These are phyloP conservation scores for Microplitis mediator DNA, from an alignment of 1,140 invertebrate genomes.

Conservation along the genomic window DNA sequence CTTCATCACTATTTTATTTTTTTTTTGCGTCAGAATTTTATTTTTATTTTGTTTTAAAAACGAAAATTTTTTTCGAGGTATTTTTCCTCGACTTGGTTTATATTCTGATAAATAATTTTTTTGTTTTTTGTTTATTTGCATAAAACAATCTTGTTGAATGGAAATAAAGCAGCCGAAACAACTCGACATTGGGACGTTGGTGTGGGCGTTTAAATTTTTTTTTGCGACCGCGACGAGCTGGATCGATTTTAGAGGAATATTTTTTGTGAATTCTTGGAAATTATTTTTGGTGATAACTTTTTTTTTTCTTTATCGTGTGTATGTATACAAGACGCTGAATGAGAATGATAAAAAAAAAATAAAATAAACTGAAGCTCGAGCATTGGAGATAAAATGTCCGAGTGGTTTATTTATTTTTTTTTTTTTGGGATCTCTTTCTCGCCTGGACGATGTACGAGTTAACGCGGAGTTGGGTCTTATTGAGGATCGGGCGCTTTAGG, in stretches of 20 bases:
- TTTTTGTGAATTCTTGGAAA: slow-evolving; percentile 21
- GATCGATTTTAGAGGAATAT: slow-evolving; percentile 22
- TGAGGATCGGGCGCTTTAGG: slow-evolving; percentile 4
- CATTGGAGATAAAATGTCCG: slow-evolving; percentile 20
- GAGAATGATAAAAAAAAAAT: background rate
- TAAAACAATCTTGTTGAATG: background rate
- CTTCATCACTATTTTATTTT: slow-evolving; percentile 34
- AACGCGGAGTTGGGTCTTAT: slow-evolving; percentile 6
- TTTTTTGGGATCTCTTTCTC: background rate
- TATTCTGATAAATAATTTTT: background rate
- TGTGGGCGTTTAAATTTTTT: slow-evolving; percentile 12
- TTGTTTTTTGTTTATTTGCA: background rate
- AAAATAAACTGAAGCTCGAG: slow-evolving; percentile 20
- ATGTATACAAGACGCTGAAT: background rate
- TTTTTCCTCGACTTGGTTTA: too few species aligned
- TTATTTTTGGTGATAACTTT: slow-evolving; percentile 1
- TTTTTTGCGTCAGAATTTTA: background rate
- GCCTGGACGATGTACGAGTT: background rate
- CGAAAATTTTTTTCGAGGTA: too few species aligned
- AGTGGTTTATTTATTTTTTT: slow-evolving; percentile 1
- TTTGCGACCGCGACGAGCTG: background rate
- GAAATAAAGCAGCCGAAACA: slow-evolving; percentile 9
- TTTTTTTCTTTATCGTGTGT: background rate
- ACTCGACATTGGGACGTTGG: slow-evolving; percentile 5
- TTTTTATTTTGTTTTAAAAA: slow-evolving; percentile 22